These are phyloP conservation scores for Thalassaphorura encarpata DNA, from an alignment of 1,140 invertebrate species.

Conservation along the genomic window DNA sequence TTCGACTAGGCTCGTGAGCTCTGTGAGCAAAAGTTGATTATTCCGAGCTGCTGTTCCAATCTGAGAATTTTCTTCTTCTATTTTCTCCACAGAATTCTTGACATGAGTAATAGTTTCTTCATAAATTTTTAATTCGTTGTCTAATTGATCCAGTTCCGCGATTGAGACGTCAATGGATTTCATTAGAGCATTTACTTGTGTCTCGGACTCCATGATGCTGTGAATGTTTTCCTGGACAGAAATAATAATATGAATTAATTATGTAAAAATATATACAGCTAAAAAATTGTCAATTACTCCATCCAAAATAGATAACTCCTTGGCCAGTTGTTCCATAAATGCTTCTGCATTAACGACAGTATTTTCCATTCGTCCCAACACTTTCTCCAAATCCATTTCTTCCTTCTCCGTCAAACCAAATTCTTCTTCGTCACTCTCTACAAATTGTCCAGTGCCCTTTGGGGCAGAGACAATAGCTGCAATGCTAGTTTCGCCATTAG, in stretches of 20 bases:
- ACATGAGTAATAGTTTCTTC: conserved; percentile 71
- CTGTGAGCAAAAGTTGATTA: conserved; percentile 62
- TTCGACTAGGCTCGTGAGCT: conserved; percentile 71
- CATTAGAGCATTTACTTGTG: conserved; percentile 74
- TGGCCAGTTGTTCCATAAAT: conserved; percentile 70
- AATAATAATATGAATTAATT: neutral
- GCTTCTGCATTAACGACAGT: conserved; percentile 75
- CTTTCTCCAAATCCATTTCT: conserved; percentile 59
- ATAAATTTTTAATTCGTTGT: conserved; percentile 59
- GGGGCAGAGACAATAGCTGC: conserved; percentile 26
- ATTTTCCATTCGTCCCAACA: conserved; percentile 63
- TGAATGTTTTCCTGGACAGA: conserved; percentile 63
- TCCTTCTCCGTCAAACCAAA: conserved; percentile 75
- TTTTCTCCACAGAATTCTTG: conserved; percentile 73
- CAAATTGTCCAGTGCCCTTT: too few species aligned
- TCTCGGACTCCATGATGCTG: conserved; percentile 70
- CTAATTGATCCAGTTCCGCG: conserved; percentile 61
- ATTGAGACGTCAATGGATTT: conserved; percentile 69
- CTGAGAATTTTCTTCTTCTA: conserved; percentile 83
- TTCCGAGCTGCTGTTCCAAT: conserved; percentile 79
- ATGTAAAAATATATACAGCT: neutral
- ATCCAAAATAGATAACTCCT: conserved; percentile 71
- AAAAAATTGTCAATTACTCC: conserved; percentile 46
- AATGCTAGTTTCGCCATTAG: conserved; percentile 39
- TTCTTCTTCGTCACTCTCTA: conserved; percentile 50